Base-by-base conservation (phyloP, 1,140 invertebrate species). In the Contarinia nasturtii region DNA sequence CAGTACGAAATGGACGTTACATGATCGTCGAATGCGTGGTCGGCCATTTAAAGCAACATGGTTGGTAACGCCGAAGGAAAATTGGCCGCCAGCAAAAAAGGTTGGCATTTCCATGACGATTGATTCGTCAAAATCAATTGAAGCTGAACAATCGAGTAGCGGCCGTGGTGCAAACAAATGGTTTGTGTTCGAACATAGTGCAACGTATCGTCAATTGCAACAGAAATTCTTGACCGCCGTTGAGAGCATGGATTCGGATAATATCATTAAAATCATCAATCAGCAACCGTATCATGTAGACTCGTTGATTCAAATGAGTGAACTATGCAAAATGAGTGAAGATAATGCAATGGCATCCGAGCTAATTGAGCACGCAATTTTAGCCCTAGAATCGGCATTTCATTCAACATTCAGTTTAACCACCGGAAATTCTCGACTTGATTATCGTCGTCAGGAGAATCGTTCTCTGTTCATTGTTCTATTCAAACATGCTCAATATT, bases 391-490 rank as follows among this genome's bases (percentile, higher is more conserved):
- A 66, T 76, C 70, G 53, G 73, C 79, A 15, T 82, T 88, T 58
- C 85, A 91, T 69, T 77, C 84, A 2, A 66, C 78, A 33, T 91
- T 91, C 54, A 86, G 80, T 61, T 55, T 89, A 45, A 74, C 77
- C 14, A 74, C 73, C 20, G 84, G 80, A 3, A 78, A 73, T 41
- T 86, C 78, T 54, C 70, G 86, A 45, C 56, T 95, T 17, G 80
- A 86, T 57, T 95, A 90, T 59, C 75, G 71, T 42, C 74, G 75
- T 48, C 75, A 84, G 57, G 86, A 92, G 61, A 95, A 95, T 67
- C 77, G 88, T 48, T 67, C 82, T 3, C 75, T 94, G 47, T 91
- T 79, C 57, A 75, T 93, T 45, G 77, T 82, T 1, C 57, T 94
- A 5, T 87, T 93, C 54, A 88, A 87, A 60, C 87, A 93, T 59